Conservation (phyloP, 2,113 vertebrate species). For the Odontophorus gujanensis region DNA sequence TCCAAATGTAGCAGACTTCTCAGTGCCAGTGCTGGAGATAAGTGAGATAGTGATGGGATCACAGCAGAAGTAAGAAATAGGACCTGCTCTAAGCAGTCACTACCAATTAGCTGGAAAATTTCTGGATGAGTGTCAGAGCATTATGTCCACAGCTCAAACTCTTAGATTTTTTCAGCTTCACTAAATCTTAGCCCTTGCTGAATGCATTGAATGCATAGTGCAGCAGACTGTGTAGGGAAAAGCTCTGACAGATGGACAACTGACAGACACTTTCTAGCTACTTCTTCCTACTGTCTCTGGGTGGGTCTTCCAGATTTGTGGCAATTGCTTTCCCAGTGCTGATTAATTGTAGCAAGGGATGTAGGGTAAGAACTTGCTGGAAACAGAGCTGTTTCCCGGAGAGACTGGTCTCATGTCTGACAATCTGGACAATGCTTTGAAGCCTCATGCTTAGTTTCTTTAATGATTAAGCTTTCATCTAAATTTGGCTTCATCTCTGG, state of each 20-base stretch:
- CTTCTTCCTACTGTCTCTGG: not conserved
- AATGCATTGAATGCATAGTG: fast-evolving
- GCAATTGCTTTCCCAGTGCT: slow-evolving; percentile 11
- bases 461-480: slow-evolving; percentile 18
- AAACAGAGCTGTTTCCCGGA: not conserved
- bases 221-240: not conserved
- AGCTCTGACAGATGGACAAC: not conserved
- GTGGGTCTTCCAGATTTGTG: not conserved
- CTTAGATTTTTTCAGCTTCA: not conserved
- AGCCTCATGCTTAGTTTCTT: not conserved
- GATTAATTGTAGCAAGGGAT: not conserved
- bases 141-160: not conserved
- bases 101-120: not conserved
- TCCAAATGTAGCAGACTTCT: not conserved
- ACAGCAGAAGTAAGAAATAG: not conserved
- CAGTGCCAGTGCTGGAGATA: not conserved
- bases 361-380: not conserved
- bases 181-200: not conserved
- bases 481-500: slow-evolving; percentile 1
- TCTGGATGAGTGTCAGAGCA: not conserved
- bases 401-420: not conserved
- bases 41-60: not conserved
- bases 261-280: not conserved
- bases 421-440: not conserved
- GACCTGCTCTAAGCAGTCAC: not conserved